Evolutionary conservation across 2,797 vertebrate species (phyloP).

Genomic region (Anabacerthia variegaticeps): DNA sequence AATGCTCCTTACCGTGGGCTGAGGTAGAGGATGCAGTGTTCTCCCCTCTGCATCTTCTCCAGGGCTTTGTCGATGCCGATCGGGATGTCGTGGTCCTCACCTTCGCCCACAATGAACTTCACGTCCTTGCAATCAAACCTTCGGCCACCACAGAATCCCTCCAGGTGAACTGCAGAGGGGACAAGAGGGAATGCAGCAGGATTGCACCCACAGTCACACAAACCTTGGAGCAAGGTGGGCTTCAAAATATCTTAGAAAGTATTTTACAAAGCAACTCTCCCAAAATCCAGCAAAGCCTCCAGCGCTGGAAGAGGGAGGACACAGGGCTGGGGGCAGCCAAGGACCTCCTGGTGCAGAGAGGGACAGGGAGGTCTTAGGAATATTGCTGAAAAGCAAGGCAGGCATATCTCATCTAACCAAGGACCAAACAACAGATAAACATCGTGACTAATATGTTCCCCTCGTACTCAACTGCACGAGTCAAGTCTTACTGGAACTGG

Average conservation of each 20-base stretch:
- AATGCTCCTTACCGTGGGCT: constrained; percentile 81
- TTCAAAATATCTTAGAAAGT: not conserved
- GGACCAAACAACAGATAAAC: constrained; percentile 60
- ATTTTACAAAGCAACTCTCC: not conserved
- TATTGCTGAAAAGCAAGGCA: not conserved
- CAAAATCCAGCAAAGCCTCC: not conserved
- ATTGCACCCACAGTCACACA: not conserved
- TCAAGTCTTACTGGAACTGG: constrained; percentile 59
- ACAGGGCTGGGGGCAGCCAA: not conserved
- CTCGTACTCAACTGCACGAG: constrained; percentile 16
- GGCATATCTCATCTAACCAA: not conserved
- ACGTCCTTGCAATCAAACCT: constrained; percentile 90
- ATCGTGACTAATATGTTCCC: constrained; percentile 50
- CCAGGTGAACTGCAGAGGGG: constrained; percentile 84
- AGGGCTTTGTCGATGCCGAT: constrained; percentile 94
- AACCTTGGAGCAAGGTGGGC: not conserved
- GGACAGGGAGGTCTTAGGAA: not conserved
- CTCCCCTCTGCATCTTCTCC: constrained; percentile 96
- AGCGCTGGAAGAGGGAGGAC: not conserved
- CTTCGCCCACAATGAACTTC: constrained; percentile 89
- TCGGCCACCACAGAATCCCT: constrained; percentile 82
- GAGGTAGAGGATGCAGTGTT: constrained; percentile 88
- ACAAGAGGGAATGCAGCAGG: not conserved
- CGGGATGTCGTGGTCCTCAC: constrained; percentile 89
- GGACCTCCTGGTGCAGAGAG: not conserved